These are phyloP conservation scores for Xylota sylvarum DNA, from an alignment of 2,888 invertebrate species.

Conservation along the genomic window DNA sequence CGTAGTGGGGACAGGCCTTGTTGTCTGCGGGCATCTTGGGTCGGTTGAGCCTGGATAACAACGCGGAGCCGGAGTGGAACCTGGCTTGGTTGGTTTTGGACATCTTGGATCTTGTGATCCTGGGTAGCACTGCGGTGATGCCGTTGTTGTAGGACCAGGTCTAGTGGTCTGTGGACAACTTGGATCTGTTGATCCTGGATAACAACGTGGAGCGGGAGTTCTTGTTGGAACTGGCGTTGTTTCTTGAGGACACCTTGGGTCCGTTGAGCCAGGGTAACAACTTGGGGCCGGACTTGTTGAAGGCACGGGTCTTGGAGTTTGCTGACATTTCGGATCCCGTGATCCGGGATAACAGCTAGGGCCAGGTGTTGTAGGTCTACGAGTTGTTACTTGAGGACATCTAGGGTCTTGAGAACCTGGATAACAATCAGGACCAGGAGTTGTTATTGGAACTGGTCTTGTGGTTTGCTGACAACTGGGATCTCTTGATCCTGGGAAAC, in stretches of 20 bases:
- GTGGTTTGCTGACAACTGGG: constrained; percentile 80
- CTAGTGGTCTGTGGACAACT: constrained; percentile 78
- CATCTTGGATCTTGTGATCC: constrained; percentile 80
- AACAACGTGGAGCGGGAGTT: no score
- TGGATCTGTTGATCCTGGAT: constrained; percentile 79
- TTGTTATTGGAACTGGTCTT: constrained; percentile 65
- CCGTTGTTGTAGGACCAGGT: constrained; percentile 68
- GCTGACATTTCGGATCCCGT: constrained; percentile 82
- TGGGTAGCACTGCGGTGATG: constrained; percentile 80
- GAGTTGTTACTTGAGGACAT: constrained; percentile 78
- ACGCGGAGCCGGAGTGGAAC: constrained; percentile 47
- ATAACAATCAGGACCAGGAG: constrained; percentile 76
- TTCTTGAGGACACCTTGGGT: constrained; percentile 82
- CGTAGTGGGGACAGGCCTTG: constrained; percentile 76
- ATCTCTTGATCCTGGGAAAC: constrained; percentile 80
- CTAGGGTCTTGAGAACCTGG: constrained; percentile 81
- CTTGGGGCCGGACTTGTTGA: constrained; percentile 78
- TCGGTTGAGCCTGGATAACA: constrained; percentile 82
- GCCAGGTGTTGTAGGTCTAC: constrained; percentile 79
- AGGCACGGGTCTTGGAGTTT: constrained; percentile 73
- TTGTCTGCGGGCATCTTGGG: constrained; percentile 77
- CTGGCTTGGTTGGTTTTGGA: constrained; percentile 47
- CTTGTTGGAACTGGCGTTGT: no score
- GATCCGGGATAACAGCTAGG: constrained; percentile 82
- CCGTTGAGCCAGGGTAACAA: constrained; percentile 83